A percentile compares a stretch with the other conserved stretches of the same genome.
These are phyloP conservation scores for Cryptoblepharus egeriae DNA, from an alignment of 2,797 vertebrate species.

Conservation along the genomic window DNA sequence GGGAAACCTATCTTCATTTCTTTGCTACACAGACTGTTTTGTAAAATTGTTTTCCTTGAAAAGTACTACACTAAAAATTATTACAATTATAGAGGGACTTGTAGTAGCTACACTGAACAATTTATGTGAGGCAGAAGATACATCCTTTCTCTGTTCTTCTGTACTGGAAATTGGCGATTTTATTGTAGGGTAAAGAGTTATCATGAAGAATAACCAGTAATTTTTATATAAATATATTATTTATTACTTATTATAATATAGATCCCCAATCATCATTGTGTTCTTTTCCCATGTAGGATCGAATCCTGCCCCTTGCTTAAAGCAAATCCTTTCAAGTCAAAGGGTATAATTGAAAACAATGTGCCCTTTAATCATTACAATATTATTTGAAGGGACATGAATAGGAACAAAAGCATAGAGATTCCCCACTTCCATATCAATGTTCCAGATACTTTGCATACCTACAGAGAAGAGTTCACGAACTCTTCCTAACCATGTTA, in stretches of 20 bases:
- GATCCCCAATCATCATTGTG: background rate
- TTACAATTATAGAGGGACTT: too few species aligned
- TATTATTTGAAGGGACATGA: conserved; percentile 73
- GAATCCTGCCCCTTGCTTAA: conserved; percentile 30
- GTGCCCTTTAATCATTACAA: conserved; percentile 70
- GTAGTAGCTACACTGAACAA: too few species aligned
- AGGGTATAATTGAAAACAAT: conserved; percentile 55
- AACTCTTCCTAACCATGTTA: conserved; percentile 81
- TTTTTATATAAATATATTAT: background rate
- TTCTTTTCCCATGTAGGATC: background rate
- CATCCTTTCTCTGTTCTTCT: too few species aligned
- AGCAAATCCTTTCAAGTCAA: conserved; percentile 46
- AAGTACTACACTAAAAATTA: too few species aligned
- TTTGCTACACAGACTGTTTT: too few species aligned
- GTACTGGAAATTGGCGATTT: too few species aligned
- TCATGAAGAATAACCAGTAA: background rate
- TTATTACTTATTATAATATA: too few species aligned
- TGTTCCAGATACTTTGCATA: conserved; percentile 80
- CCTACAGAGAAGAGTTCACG: conserved; percentile 82
- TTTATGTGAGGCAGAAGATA: too few species aligned
- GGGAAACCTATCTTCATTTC: too few species aligned
- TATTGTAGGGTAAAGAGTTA: background rate
- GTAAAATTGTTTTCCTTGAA: too few species aligned
- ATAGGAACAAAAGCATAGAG: conserved; percentile 70
- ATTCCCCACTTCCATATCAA: conserved; percentile 78